A percentile compares a stretch with the other conserved stretches of the same genome.
Conservation (phyloP, 35 echinoderm and acorn worm species). For the Heliocidaris erythrogramma region DNA sequence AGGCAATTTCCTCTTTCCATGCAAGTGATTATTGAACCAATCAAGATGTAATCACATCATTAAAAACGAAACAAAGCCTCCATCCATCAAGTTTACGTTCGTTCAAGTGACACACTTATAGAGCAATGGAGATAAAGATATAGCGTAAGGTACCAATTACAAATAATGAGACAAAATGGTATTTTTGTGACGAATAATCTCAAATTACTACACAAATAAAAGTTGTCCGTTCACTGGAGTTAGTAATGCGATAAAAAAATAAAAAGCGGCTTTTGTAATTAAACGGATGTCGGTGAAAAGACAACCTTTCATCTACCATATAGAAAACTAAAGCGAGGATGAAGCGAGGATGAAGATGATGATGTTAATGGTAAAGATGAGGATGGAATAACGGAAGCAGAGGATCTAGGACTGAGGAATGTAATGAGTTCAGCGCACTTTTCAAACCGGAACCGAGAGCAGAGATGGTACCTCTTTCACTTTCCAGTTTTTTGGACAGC, state of each 20-base stretch:
- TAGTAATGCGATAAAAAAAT: not conserved
- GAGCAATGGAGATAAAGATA: not conserved
- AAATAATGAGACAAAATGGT: not conserved
- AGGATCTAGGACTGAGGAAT: not conserved
- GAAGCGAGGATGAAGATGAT: not conserved
- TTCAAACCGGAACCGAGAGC: not conserved
- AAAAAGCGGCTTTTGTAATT: not conserved
- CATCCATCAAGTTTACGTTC: not conserved
- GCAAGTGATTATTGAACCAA: not conserved
- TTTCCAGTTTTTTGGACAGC: not conserved
- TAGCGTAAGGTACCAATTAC: constrained; percentile 4
- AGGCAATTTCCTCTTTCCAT: not conserved
- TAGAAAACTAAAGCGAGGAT: not conserved
- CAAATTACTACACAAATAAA: not conserved
- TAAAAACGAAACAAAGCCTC: not conserved
- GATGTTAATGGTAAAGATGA: not conserved
- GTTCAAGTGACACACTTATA: not conserved
- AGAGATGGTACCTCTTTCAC: not conserved
- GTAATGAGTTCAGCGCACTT: constrained; percentile 18
- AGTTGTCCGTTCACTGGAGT: not conserved
- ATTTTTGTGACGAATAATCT: not conserved
- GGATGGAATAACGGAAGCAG: not conserved
- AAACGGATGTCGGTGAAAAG: not conserved
- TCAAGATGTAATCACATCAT: not conserved
- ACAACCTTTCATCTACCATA: not conserved